These are phyloP conservation scores for Sula dactylatra DNA, from an alignment of 2,113 vertebrate genomes.

Conservation along the genomic window DNA sequence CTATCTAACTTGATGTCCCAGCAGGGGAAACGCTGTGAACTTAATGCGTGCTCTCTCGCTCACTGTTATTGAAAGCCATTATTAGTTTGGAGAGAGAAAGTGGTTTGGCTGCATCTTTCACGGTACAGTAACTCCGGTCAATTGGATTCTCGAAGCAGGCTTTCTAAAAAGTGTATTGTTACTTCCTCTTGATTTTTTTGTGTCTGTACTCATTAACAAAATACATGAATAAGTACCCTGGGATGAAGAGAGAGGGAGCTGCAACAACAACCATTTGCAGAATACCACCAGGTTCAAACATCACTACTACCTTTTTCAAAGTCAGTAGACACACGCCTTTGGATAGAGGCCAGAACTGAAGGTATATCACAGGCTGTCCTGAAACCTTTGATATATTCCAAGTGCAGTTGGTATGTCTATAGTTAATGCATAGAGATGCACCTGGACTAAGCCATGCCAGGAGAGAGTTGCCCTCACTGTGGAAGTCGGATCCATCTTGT, in stretches of 20 bases:
- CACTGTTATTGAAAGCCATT: not conserved
- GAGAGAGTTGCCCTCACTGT: not conserved
- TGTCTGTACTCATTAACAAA: not conserved
- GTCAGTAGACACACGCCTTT: not conserved
- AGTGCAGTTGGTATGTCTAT: not conserved
- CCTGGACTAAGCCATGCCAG: not conserved
- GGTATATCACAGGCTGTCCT: not conserved
- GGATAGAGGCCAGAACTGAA: not conserved
- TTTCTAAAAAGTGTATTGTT: not conserved
- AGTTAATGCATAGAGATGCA: not conserved
- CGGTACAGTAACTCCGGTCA: not conserved
- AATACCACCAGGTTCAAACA: not conserved
- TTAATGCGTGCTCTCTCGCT: not conserved
- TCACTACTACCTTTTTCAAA: not conserved
- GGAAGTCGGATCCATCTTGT: rapidly evolving
- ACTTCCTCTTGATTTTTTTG: not conserved
- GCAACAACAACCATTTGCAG: not conserved
- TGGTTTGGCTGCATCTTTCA: not conserved
- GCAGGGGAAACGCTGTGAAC: not conserved
- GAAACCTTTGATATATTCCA: not conserved
- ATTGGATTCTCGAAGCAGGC: not conserved
- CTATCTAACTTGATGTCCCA: not conserved
- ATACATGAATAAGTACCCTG: not conserved
- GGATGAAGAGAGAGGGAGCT: not conserved
- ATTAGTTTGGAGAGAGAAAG: not conserved